These are phyloP conservation scores for Umimayanthus chanpuru DNA, from an alignment of 92 coral and sea anemone species.

Conservation along the genomic window DNA sequence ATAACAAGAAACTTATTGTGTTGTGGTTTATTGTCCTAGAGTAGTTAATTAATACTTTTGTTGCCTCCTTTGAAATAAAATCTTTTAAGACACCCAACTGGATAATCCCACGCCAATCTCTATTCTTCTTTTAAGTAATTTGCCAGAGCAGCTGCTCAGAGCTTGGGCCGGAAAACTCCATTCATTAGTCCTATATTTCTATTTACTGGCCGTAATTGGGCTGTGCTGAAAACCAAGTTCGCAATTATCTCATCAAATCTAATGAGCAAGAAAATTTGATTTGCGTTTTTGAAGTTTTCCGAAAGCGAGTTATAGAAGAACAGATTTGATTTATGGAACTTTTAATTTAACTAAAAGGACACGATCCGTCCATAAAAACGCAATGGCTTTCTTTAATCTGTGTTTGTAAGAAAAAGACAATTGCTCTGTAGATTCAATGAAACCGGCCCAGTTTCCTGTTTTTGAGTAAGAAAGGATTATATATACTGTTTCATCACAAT, in stretches of 20 bases:
- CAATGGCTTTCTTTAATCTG: conserved; percentile 5
- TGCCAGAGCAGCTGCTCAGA: conserved; percentile 22
- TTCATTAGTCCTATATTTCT: conserved; percentile 65
- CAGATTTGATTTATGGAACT: conserved; percentile 18
- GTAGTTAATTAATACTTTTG: conserved; percentile 90
- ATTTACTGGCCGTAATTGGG: conserved; percentile 71
- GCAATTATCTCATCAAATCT: conserved; percentile 70
- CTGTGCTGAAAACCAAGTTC: conserved; percentile 58
- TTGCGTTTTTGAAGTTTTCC: conserved; percentile 58
- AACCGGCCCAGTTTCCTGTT: conserved; percentile 8
- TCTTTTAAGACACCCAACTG: conserved; percentile 60
- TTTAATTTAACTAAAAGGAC: conserved; percentile 7
- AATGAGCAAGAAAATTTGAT: conserved; percentile 66
- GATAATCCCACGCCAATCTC: conserved; percentile 64
- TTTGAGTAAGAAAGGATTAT: background rate
- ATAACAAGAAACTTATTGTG: conserved; percentile 59
- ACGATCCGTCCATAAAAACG: background rate
- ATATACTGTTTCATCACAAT: background rate
- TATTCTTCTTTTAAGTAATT: conserved; percentile 45
- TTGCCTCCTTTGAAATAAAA: conserved; percentile 59
- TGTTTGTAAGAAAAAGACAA: background rate
- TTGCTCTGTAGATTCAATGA: background rate
- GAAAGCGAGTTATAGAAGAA: conserved; percentile 1
- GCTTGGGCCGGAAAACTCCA: conserved; percentile 60
- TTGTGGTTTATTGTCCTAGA: conserved; percentile 64